A percentile compares a stretch with the other conserved stretches of the same genome.
These are phyloP conservation scores for Pteropus rufus DNA, from an alignment of 2,797 vertebrate genomes.

Conservation along the genomic window DNA sequence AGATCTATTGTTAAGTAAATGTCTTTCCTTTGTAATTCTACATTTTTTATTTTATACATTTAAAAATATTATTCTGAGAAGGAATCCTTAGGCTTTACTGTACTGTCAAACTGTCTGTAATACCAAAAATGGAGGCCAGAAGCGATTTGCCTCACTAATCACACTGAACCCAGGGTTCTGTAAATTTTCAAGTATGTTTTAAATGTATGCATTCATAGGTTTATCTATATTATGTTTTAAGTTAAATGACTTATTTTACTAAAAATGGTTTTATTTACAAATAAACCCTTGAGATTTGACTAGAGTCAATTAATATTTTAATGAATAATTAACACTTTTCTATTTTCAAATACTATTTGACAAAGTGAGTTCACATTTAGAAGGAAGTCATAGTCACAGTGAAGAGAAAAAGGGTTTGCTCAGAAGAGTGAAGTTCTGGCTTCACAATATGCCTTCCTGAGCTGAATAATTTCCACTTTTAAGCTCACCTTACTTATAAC, in stretches of 20 bases:
- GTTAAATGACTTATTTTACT: neutral
- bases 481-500: slow-evolving; percentile 2
- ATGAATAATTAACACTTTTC: neutral
- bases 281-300: neutral
- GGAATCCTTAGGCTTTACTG: accelerated
- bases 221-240: neutral
- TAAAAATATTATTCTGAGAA: neutral
- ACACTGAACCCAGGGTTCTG: neutral
- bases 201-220: neutral
- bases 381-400: neutral
- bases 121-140: neutral
- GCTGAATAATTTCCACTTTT: neutral
- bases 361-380: neutral
- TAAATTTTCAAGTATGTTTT: neutral
- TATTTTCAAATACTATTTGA: neutral
- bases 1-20: neutral
- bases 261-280: neutral
- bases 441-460: neutral
- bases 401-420: neutral
- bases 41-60: neutral
- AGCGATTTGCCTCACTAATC: neutral
- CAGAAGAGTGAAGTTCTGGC: neutral
- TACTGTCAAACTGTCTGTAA: neutral
- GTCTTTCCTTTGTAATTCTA: neutral
- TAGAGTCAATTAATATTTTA: neutral